Evolutionary conservation across 2,888 invertebrate genomes (phyloP).

Genomic region (Sarcophaga rosellei): DNA sequence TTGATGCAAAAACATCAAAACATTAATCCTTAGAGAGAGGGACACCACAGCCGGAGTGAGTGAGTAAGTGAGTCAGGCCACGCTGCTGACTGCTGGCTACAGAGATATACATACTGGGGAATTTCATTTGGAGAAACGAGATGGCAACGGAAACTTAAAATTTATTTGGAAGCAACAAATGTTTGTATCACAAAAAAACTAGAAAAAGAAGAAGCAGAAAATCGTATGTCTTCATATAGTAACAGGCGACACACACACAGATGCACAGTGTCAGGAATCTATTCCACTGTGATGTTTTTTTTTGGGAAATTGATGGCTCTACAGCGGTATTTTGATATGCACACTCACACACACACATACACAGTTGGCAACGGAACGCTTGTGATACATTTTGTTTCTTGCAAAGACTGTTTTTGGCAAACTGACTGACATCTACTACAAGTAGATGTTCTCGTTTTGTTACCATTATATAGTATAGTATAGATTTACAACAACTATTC

Average conservation of each 20-base stretch:
- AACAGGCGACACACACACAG: background rate
- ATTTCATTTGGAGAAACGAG: conserved; percentile 14
- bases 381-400: background rate
- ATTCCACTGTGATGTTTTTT: background rate
- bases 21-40: conserved; percentile 61
- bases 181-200: conserved; percentile 5
- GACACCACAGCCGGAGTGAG: background rate
- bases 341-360: conserved; percentile 20
- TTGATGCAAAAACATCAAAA: conserved; percentile 57
- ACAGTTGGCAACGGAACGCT: background rate
- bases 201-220: conserved; percentile 10
- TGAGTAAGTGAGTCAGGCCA: background rate
- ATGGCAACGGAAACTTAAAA: conserved; percentile 62
- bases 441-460: conserved; percentile 48
- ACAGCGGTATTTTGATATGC: conserved; percentile 62
- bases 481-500: conserved; percentile 25
- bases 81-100: background rate
- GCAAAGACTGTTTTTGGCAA: conserved; percentile 10
- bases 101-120: background rate
- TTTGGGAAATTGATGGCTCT: conserved; percentile 47
- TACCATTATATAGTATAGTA: conserved; percentile 68
- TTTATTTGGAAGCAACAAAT: conserved; percentile 39
- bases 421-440: conserved; percentile 65
- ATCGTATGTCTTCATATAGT: conserved; percentile 51
- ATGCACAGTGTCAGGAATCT: conserved; percentile 1